Evolutionary conservation across 2,113 vertebrate species (phyloP), one percentile per base, ranked within the genome.

Genomic region (Neolamprologus caudopunctatus): DNA sequence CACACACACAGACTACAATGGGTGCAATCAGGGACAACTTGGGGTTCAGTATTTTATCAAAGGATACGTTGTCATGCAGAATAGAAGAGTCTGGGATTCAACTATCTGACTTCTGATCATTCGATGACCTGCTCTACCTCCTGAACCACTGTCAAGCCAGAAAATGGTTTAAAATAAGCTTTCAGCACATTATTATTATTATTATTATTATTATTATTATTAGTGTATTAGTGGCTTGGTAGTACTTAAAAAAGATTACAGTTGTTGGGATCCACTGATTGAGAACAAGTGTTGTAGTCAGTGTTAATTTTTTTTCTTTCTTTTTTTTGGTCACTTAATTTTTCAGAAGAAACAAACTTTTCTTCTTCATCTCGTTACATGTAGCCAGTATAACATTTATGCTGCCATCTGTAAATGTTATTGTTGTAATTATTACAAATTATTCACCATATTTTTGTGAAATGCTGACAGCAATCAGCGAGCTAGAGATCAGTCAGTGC

Each of bases 391-490:
- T 33, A 66, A 66, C 17, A 66, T 35, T 19, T n/a, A 35, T 17
- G 3, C 31, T 35, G 31, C 61, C 31, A 66, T 35, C 6, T 17
- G 31, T 66, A 66, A 66, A 35, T 35, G 5, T 35, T 17, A 61
- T 61, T 19, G 11, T 24, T 24, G n/a, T 55, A 24, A 55, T 55
- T 24, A 24, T 24, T 55, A 24, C 53, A 12, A 55, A 24, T 55
- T 2, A 3, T 1, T 26, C 21, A 55, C 21, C 7, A 0, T 66
- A 35, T 66, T 35, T 35, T 33, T 33, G 0, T 12, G 17, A 66
- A 37, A 66, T 19, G 31, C 10, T 19, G 6, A 37, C 1, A 12
- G 31, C 31, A 66, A 19, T 35, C 61, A 37, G 17, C 10, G 4
- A 66, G 61, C 4, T 19, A 35, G 33, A n/a, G 61, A 66, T 66